Base-by-base conservation (phyloP, 1,140 invertebrate species). In the Leucophenga varia region DNA sequence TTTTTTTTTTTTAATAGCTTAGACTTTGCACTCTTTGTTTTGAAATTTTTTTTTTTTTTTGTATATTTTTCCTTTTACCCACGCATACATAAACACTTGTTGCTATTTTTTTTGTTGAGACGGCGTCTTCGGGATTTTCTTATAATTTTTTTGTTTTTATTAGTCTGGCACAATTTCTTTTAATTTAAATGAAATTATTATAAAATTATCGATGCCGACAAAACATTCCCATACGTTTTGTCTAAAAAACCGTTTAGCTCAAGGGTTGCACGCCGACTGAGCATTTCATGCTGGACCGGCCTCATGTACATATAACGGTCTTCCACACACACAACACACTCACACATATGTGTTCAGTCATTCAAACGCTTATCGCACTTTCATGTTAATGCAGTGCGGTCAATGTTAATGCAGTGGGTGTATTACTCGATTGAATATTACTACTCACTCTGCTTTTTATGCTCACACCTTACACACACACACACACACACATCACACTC, bases 261-360 rank as follows among this genome's bases (percentile, higher is more conserved):
- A 65, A 70, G 64, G 64, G 57, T 57, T 71, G 69, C 55, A 68
- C 61, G 59, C 42, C 64, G 63, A 72, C 69, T 72, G 69, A 70
- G 49, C 58, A 49, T 54, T 60, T 55, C 51, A 64, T 56, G 58
- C 55, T 61, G 55, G 58, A 19, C 58, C 65, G 56, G 63, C 58
- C 61, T 61, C 61, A 59, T 22, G 19, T 10, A 43, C 40, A 43
- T 17, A 18, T 4, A 31, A 39, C 47, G 47, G 21, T 13, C 43
- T 28, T 22, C 44, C 22, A 30, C n/a, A 43, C 40, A 43, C 22
- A 18, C 8, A 19, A 47, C 52, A 22, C 52, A 47, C 34, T 36
- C 41, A 17, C 41, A 16, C 14, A 39, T 41, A 25, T 19, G 20
- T 34, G 39, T n/a, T 41, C 14, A 35, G n/a, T n/a, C n/a, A n/a